Base-by-base conservation (phyloP, 2,113 vertebrate genomes). In the Chlamydotis undulata region DNA sequence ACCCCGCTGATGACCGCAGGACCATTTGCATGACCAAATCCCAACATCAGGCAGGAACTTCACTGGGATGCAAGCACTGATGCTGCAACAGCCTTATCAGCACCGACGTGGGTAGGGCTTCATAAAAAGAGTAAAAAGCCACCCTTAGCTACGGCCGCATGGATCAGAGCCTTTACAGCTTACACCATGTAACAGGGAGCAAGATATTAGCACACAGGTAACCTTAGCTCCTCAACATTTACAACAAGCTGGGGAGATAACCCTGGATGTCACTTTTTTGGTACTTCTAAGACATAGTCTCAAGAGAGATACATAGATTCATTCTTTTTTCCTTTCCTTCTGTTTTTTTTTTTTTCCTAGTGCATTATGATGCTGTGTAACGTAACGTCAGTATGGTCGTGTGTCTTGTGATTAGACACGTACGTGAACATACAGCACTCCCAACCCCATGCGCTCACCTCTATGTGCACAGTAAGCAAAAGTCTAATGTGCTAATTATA, bases 341-440 rank as follows among this genome's bases (percentile, higher is more conserved):
- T 50, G n/a, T 9, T 61, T 4, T 31, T 37, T 37, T 37, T 37
- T 50, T 67, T 43, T 77, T 17, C 31, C n/a, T 23, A 3, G 4
- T 39, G 31, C 14, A 31, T 57, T 39, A 13, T 43, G 29, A 8
- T 1, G 1, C 24, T 10, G 16, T 41, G 31, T 26, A 37, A 41
- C 9, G 3, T 43, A 56, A 41, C 0, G 0, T 9, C 71, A n/a
- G 6, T 28, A 4, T 2, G 60, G 35, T 14, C 13, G 2, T 16
- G 10, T 19, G 41, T 37, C 13, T 21, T 4, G 39, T 47, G 61
- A 4, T 53, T 49, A 73, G 57, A 57, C 7, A 29, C 1, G 0
- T 23, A 12, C 19, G 2, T 13, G 19, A 7, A 25, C 10, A 5
- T 4, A 19, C 37, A 79, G 57, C 52, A 52, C 6, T 4, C 7